Evolutionary conservation across 2,113 vertebrate species (phyloP).

Genomic region (Chaenocephalus aceratus): DNA sequence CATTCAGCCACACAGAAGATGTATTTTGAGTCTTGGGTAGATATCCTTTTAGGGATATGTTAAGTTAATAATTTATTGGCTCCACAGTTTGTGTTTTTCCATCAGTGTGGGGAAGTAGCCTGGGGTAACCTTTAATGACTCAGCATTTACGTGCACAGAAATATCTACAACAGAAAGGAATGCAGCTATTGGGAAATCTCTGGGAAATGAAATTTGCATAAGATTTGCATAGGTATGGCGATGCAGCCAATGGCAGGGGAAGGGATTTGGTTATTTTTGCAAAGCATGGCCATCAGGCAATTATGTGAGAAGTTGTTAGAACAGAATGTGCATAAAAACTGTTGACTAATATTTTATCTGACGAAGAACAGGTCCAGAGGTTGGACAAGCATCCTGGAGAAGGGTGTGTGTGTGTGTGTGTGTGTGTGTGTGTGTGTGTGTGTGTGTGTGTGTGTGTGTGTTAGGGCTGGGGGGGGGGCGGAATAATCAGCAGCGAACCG

Average conservation of each 20-base stretch:
- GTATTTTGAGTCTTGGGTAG: not conserved
- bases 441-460: not conserved
- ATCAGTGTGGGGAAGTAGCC: conserved; percentile 12
- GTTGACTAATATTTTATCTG: conserved; percentile 63
- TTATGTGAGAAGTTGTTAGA: conserved; percentile 23
- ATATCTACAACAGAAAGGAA: conserved; percentile 31
- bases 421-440: not conserved
- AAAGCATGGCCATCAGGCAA: conserved; percentile 49
- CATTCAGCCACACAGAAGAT: not conserved
- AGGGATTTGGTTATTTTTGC: conserved; percentile 66
- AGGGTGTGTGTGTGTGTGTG: not conserved
- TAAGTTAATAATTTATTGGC: not conserved
- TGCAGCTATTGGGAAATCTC: conserved; percentile 49
- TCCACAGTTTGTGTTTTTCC: not conserved
- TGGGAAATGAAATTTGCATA: conserved; percentile 64
- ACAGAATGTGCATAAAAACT: conserved; percentile 52
- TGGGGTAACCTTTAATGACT: conserved; percentile 34
- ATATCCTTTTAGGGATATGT: conserved; percentile 10
- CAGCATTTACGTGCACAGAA: conserved; percentile 32
- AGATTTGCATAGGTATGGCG: conserved; percentile 60
- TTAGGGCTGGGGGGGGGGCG: too few relatives aligned
- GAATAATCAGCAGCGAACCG: too few relatives aligned
- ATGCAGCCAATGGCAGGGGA: conserved; percentile 48
- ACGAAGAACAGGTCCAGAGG: conserved; percentile 14
- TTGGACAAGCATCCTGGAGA: conserved; percentile 10